phyloP scores from a whole-genome alignment of 2,797 vertebrate genomes.

The Momotus momota region DNA sequence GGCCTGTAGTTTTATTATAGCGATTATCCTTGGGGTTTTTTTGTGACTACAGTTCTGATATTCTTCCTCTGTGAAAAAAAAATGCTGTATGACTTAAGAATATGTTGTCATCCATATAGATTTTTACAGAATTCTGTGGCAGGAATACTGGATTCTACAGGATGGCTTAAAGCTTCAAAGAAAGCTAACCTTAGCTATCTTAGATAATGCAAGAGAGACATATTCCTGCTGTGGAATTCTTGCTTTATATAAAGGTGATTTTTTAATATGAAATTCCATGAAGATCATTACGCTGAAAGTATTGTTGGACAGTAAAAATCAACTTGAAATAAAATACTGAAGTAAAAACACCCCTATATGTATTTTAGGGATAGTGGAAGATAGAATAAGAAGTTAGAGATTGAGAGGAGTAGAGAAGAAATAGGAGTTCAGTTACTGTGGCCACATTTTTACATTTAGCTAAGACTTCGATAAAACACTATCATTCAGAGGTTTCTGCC shows the following conservation, averaged over 20 bases:
- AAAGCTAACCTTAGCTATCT: not conserved
- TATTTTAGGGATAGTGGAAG: not conserved
- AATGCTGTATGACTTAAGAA: not conserved
- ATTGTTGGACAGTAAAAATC: not conserved
- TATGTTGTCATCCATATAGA: not conserved
- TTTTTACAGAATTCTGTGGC: not conserved
- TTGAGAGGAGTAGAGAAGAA: not conserved
- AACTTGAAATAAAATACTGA: not conserved
- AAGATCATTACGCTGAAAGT: not conserved
- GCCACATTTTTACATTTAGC: not conserved
- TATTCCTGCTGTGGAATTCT: not conserved
- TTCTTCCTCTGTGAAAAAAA: not conserved
- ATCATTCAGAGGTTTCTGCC: not conserved
- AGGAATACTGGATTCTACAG: not conserved
- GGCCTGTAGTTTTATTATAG: slow-evolving; percentile 5
- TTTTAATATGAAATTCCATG: not conserved
- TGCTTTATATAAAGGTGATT: not conserved
- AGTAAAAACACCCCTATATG: not conserved
- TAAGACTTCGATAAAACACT: not conserved
- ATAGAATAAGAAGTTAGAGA: not conserved
- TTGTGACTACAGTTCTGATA: not conserved
- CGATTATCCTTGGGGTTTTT: not conserved
- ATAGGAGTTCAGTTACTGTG: not conserved
- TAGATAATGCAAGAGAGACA: not conserved
- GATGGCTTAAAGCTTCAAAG: not conserved